Base-by-base conservation (phyloP, 2,797 vertebrate species). In the Borostomias antarcticus region DNA sequence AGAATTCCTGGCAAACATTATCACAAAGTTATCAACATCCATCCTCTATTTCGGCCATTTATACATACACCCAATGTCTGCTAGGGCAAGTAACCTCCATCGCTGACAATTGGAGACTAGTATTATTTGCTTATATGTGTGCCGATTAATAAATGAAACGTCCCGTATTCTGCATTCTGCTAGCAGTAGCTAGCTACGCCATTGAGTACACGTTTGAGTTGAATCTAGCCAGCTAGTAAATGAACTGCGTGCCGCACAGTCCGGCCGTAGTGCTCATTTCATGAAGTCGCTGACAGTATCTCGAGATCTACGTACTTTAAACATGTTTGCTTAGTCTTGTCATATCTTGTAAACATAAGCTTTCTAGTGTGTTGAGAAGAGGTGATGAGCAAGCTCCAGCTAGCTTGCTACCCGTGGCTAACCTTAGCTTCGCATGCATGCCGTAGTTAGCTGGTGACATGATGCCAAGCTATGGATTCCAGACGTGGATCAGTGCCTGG, bases 1-100 rank as follows among this genome's bases (percentile, higher is more conserved):
- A 94, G 93, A 79, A 35, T 50, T 52, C 69, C 10, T 6, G 37
- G 60, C 54, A 4, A 28, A 50, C 0, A 19, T 51, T 69, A 70
- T 82, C 60, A 72, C 26, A 61, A 82, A 66, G 54, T 83, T 72
- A 86, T 85, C 89, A 1, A n/a, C 53, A 80, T 82, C 84, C 87
- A 91, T 91, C 89, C 76, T 68, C 25, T 40, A 0, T 60, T 1
- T 29, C n/a, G 11, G 1, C 3, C 13, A 5, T 2, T 17, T 21
- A 1, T 1, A 61, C 35, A 1, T 56, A 1, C 19, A 23, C 26
- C 0, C 40, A 2, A 60, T 69, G 50, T 10, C 58, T 1, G 10
- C 25, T 76, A 72, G 33, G 68, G 43, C 0, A 15, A 1, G 0
- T 5, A 4, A 57, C 69, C 56, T 5, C 15, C 11, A 0, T 60